Evolutionary conservation across 1,140 invertebrate species (phyloP).

Genomic region (Euglossa dilemma): DNA sequence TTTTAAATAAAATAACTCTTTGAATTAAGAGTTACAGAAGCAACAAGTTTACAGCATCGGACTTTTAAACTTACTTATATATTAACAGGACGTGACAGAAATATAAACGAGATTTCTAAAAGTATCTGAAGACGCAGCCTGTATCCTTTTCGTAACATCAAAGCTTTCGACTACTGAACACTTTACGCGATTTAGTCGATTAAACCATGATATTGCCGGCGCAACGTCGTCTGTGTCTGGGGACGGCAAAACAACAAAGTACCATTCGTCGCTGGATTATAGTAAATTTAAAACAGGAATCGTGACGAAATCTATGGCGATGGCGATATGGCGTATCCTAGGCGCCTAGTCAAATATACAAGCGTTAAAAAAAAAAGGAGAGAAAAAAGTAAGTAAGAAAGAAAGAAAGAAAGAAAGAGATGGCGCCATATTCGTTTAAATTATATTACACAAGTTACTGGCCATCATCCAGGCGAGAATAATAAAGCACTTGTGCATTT

Average conservation of each 20-base stretch:
- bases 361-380: slow-evolving; percentile 3
- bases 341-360: slow-evolving; percentile 47
- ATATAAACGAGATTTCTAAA: slow-evolving; percentile 69
- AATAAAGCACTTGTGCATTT: slow-evolving; percentile 61
- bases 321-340: slow-evolving; percentile 56
- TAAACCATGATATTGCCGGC: slow-evolving; percentile 63
- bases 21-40: slow-evolving; percentile 19
- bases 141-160: slow-evolving; percentile 43
- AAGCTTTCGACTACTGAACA: slow-evolving; percentile 50
- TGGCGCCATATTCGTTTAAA: slow-evolving; percentile 36
- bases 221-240: slow-evolving; percentile 70
- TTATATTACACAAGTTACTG: slow-evolving; percentile 58
- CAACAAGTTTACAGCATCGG: slow-evolving; percentile 21
- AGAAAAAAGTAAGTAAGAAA: slow-evolving; percentile 14
- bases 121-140: slow-evolving; percentile 71
- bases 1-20: slow-evolving; percentile 52
- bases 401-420: slow-evolving; percentile 29
- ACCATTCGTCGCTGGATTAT: slow-evolving; percentile 79
- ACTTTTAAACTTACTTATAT: slow-evolving; percentile 30
- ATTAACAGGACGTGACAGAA: slow-evolving; percentile 45
- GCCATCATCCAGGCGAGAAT: slow-evolving; percentile 45
- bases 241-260: slow-evolving; percentile 81
- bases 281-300: slow-evolving; percentile 69
- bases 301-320: slow-evolving; percentile 53
- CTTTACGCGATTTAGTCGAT: slow-evolving; percentile 52